Conservation (phyloP, 2,888 invertebrate genomes). For the Rosalia funebris region DNA sequence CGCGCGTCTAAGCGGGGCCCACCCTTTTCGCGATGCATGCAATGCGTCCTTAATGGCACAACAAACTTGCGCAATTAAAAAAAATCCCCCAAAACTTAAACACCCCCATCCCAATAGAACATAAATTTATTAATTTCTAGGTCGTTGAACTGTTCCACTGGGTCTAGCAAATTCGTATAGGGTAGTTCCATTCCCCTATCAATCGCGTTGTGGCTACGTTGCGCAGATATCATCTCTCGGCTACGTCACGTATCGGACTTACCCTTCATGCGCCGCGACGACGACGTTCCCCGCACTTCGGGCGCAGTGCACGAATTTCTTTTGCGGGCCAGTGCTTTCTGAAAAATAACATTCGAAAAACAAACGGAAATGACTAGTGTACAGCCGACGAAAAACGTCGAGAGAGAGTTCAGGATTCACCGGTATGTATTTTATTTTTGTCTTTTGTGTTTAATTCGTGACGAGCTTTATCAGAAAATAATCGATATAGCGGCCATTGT, state of each 20-base stretch:
- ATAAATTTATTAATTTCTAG: conserved; percentile 21
- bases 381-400: conserved; percentile 46
- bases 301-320: conserved; percentile 12
- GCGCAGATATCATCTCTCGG: conserved; percentile 19
- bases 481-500: conserved; percentile 37
- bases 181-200: conserved; percentile 11
- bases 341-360: conserved; percentile 14
- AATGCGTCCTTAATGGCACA: not conserved
- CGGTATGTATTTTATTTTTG: conserved; percentile 30
- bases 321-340: conserved; percentile 5
- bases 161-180: not conserved
- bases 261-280: conserved; percentile 36
- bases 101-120: conserved; percentile 19
- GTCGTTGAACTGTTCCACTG: conserved; percentile 17
- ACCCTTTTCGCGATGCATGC: not conserved
- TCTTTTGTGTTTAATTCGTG: not conserved
- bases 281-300: conserved; percentile 22
- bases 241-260: conserved; percentile 18
- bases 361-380: conserved; percentile 49
- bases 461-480: conserved; percentile 25
- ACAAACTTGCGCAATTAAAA: not conserved
- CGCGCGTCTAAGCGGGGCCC: too few species aligned
- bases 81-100: conserved; percentile 16
- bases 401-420: conserved; percentile 49
- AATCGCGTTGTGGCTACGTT: not conserved